A percentile compares a stretch with the other conserved stretches of the same genome.
Conservation (phyloP, 2,888 invertebrate species). For the Cephus pygmeus region DNA sequence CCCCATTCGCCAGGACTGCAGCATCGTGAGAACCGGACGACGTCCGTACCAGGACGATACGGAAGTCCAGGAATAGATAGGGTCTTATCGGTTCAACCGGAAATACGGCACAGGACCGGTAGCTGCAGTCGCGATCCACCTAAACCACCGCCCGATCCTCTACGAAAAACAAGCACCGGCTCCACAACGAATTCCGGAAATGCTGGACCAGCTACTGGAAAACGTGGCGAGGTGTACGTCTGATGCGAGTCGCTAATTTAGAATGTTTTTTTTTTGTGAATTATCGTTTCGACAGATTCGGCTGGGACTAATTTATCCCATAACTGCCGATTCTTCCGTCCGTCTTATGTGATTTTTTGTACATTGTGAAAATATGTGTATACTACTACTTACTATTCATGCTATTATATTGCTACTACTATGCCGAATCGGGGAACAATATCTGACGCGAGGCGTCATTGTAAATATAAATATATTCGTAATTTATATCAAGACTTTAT, state of each 20-base stretch:
- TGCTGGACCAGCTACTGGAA: slow-evolving; percentile 42
- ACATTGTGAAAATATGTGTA: neutral
- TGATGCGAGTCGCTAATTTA: slow-evolving; percentile 45
- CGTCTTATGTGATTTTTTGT: neutral
- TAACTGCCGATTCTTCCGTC: neutral
- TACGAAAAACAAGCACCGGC: slow-evolving; percentile 67
- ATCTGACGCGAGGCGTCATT: neutral
- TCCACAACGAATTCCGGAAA: slow-evolving; percentile 25
- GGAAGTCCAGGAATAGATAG: slow-evolving; percentile 44
- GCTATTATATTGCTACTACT: neutral
- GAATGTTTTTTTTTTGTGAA: neutral
- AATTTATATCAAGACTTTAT: neutral
- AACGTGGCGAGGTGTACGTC: slow-evolving; percentile 71
- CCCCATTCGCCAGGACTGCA: slow-evolving; percentile 57
- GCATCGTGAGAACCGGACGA: slow-evolving; percentile 45
- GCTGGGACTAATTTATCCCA: neutral
- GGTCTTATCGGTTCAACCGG: slow-evolving; percentile 31
- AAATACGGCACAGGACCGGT: slow-evolving; percentile 52
- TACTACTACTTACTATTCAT: neutral
- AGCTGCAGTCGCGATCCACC: slow-evolving; percentile 51
- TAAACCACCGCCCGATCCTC: slow-evolving; percentile 34
- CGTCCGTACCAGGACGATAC: slow-evolving; percentile 38
- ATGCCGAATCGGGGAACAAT: neutral
- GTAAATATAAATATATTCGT: neutral
- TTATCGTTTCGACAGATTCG: neutral